Base-by-base conservation (phyloP, 1,140 invertebrate genomes). In the Pollicipes pollicipes region DNA sequence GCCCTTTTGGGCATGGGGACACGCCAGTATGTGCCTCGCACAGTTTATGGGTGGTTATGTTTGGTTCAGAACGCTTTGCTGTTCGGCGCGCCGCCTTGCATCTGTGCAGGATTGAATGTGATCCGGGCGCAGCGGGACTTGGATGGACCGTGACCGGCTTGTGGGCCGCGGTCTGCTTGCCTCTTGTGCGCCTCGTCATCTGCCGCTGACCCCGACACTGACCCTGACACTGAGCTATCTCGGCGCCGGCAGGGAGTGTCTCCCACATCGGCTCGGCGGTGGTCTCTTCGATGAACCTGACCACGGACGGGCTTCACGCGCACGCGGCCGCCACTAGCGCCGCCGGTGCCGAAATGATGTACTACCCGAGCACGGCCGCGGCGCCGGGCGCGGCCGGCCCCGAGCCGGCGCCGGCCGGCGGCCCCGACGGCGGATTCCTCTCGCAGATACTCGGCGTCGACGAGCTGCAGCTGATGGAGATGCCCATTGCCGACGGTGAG, bases 401-500 rank as follows among this genome's bases (percentile, higher is more conserved):
- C 35, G 35, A 21, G 13, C 35, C 67, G 67, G 24, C 31, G 21
- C 21, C 21, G 21, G 0, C 37, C 24, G 1, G 88, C 75, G 88
- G 87, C 29, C 86, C 86, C 24, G 67, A 70, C 28, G 90, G 92
- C 75, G 89, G 89, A 37, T 90, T 92, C 76, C 84, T 92, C 29
- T 90, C 90, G 72, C 90, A 90, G 0, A 87, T 93, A 74, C 83
- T 93, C 45, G 91, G 90, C 75, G 90, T 93, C 74, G 90, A 93
- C 75, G 90, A 92, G 78, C 80, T 93, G 30, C 90, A 91, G 75
- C 81, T 92, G 30, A 91, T 93, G 90, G 90, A 93, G 75, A 91
- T 92, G 88, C 88, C 88, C 66, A 86, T 90, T 83, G 89, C 87
- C 77, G 90, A 93, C 79, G 88, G 90, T 91, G 80, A 84, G 85